phyloP scores from a whole-genome alignment of 2,113 vertebrate genomes.

The Gymnogyps californianus region DNA sequence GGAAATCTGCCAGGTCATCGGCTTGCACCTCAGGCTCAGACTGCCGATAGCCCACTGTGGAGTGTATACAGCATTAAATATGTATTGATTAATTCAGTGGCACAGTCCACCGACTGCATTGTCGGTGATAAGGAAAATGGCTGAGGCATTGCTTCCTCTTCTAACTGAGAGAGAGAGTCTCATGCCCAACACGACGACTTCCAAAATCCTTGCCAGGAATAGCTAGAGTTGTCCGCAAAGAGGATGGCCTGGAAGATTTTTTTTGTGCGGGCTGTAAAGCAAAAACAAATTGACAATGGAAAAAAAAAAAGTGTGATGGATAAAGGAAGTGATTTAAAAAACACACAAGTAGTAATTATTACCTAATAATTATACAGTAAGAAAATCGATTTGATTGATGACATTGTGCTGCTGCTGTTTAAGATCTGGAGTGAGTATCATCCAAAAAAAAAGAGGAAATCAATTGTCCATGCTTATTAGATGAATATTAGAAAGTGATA shows the following conservation, averaged over 20 bases:
- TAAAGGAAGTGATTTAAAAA: neutral
- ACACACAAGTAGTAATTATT: neutral
- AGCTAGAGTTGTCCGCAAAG: neutral
- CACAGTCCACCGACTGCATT: neutral
- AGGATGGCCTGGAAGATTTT: neutral
- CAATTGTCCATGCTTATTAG: neutral
- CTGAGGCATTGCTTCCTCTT: neutral
- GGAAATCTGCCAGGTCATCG: conserved; percentile 30
- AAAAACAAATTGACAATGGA: neutral
- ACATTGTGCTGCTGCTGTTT: neutral
- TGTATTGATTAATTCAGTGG: conserved; percentile 29
- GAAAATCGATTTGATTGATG: neutral
- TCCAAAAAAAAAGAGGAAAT: neutral
- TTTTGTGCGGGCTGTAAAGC: neutral
- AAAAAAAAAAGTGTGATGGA: neutral
- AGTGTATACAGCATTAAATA: conserved; percentile 12
- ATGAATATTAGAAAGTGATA: neutral
- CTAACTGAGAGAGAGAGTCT: neutral
- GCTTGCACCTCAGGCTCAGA: conserved; percentile 21
- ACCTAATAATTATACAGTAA: neutral
- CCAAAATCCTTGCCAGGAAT: neutral
- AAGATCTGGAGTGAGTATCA: neutral
- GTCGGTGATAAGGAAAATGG: neutral
- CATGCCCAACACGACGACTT: neutral
- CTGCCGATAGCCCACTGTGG: neutral